Evolutionary conservation across 2,888 invertebrate species (phyloP), one percentile per base, ranked within the genome.

Genomic region (Megaustenia siamemsis): DNA sequence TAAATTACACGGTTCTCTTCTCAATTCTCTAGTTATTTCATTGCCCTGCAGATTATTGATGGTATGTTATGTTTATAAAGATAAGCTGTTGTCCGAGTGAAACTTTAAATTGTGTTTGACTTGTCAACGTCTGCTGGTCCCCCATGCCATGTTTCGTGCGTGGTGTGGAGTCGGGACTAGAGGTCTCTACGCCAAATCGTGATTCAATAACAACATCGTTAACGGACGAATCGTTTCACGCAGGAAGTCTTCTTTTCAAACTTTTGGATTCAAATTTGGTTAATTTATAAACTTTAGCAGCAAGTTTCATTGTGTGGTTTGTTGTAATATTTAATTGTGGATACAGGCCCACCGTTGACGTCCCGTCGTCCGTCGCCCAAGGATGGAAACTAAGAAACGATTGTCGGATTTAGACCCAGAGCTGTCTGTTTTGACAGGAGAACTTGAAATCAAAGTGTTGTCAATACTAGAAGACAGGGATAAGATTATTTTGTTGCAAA

Each of bases 381-480:
- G n/a, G 28, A 82, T 82, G 82, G 82, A 82, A 24, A 32, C 38
- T n/a, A 81, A 71, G 56, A 83, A 77, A 40, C 68, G n/a, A 21
- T 68, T 83, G 8, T 38, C 78, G 32, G 83, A 83, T 38, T 32
- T 83, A 24, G 83, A 83, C 69, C 68, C 77, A 3, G 78, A 68
- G 40, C 69, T 83, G 15, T 53, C 15, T 8, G 32, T 8, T 15
- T 56, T 83, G 32, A 32, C 49, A 18, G 69, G n/a, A 6, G 78
- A 83, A 18, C n/a, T 28, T 38, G 83, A 83, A 35, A 40, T 5
- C 8, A 83, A 56, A 43, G 43, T 83, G 8, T 32, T 83, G 68
- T 83, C 83, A 24, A 82, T 87, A 6, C 78, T 87, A 32, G 83
- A 75, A 24, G 87, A 87, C 53, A 73, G 86, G 83, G 86, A 87